Evolutionary conservation across 2,797 vertebrate genomes (phyloP).

Genomic region (Aldrovandia affinis): DNA sequence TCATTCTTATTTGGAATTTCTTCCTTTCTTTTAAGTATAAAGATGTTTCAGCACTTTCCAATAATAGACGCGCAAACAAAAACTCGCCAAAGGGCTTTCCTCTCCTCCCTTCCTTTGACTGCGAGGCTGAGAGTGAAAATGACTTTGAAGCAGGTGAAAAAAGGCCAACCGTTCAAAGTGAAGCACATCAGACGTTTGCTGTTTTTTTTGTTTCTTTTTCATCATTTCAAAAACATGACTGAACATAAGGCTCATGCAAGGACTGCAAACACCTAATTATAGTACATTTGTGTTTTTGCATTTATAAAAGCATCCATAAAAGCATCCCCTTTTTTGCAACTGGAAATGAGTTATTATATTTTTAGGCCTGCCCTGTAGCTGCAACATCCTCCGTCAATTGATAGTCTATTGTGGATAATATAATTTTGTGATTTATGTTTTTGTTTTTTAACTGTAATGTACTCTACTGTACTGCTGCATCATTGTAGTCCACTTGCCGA

Average conservation of each 20-base stretch:
- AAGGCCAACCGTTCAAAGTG: background rate
- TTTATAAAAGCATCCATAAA: too few species aligned
- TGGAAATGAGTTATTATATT: too few species aligned
- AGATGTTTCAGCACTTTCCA: conserved; percentile 32
- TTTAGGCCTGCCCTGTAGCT: too few species aligned
- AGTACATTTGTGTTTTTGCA: background rate
- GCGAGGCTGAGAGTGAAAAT: conserved; percentile 10
- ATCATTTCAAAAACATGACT: background rate
- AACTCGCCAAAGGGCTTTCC: conserved; percentile 35
- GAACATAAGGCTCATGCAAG: background rate
- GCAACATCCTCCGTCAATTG: too few species aligned
- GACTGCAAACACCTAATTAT: background rate
- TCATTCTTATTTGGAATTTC: background rate
- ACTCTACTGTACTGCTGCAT: too few species aligned
- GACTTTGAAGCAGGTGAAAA: conserved; percentile 30
- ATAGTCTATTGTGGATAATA: too few species aligned
- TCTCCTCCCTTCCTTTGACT: conserved; percentile 35
- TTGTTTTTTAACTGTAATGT: too few species aligned
- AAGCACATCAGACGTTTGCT: background rate
- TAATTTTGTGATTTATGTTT: too few species aligned
- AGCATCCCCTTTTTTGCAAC: too few species aligned
- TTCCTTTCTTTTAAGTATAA: background rate
- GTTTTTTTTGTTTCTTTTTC: background rate
- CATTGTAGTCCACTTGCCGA: too few species aligned
- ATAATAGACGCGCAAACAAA: conserved; percentile 52